Evolutionary conservation across 1,140 invertebrate species (phyloP).

Genomic region (Pseudomyrmex gracilis): DNA sequence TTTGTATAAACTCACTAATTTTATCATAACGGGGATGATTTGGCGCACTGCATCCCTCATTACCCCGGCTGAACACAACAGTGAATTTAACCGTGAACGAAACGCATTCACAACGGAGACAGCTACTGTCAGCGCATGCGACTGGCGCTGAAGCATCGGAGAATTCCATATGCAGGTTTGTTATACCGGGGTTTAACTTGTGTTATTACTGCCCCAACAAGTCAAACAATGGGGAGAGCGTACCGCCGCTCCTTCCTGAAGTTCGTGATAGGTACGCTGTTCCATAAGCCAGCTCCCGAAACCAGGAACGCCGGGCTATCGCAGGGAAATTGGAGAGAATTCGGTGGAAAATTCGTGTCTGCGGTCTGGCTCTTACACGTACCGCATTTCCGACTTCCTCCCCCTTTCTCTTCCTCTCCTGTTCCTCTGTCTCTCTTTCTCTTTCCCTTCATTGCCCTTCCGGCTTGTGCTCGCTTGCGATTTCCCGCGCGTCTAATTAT

Average conservation of each 20-base stretch:
- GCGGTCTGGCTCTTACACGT: conserved; percentile 54
- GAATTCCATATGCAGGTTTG: conserved; percentile 68
- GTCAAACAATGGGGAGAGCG: conserved; percentile 66
- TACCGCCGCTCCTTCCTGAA: conserved; percentile 60
- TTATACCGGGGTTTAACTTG: conserved; percentile 69
- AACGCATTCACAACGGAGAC: conserved; percentile 46
- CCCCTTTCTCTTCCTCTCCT: conserved; percentile 21
- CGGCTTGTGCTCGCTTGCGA: conserved; percentile 28
- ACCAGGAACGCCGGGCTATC: conserved; percentile 59
- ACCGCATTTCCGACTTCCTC: conserved; percentile 57
- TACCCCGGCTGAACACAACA: conserved; percentile 36
- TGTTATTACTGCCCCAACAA: conserved; percentile 69
- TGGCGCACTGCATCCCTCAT: conserved; percentile 50
- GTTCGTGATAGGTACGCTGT: conserved; percentile 73
- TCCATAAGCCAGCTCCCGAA: conserved; percentile 73
- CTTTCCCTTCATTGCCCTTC: conserved; percentile 45
- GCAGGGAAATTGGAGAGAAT: conserved; percentile 64
- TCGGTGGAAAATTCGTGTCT: conserved; percentile 66
- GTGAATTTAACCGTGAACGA: conserved; percentile 63
- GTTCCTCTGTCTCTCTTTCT: too few species aligned
- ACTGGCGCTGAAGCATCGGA: conserved; percentile 52
- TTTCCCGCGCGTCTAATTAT: conserved; percentile 63
- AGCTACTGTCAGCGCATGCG: conserved; percentile 59
- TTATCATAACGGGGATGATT: conserved; percentile 17
- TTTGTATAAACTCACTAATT: conserved; percentile 38